Base-by-base conservation (phyloP, 2,888 invertebrate genomes). In the Drosophila monieri region DNA sequence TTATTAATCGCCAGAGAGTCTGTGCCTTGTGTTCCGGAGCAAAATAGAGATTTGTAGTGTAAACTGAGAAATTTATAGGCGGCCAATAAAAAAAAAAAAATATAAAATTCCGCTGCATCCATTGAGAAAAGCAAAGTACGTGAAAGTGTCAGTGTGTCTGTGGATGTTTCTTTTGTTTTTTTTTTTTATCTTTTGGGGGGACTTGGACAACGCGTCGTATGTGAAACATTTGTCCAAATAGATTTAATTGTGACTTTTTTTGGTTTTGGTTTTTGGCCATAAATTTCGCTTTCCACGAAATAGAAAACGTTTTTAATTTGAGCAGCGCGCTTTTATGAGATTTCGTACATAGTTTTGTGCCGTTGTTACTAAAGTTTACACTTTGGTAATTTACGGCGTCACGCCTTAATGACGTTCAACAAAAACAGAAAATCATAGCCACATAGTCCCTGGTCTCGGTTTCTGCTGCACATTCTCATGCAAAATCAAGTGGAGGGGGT, bases 351-450 rank as follows among this genome's bases (percentile, higher is more conserved):
- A 51, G 70, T 70, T 70, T 61, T 68, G 48, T 61, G 57, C 55
- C 56, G 47, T 48, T 56, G 60, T 64, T n/a, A n/a, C n/a, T n/a
- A n/a, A n/a, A 68, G 73, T 55, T 70, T 78, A 81, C 73, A 83
- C 76, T 78, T 85, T 78, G 80, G 73, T 77, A 77, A 83, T 85
- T 81, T 74, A 79, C 80, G 70, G 73, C 85, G 83, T 85, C 74
- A 85, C 87, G 85, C 83, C 78, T 87, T 85, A 87, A 85, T 85
- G 88, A 75, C 64, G 83, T 74, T 67, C 77, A 65, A 43, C 25
- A 61, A 27, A 18, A 35, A 64, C 46, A 46, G 61, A 43, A 23
- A 48, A 21, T 48, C 21, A 18, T 21, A 18, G 43, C 21, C 43
- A 21, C 6, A 43, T 6, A 6, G 37, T 6, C 6, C 32, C 18